phyloP scores from a whole-genome alignment of 2,113 vertebrate species.

The Datnioides undecimradiatus region DNA sequence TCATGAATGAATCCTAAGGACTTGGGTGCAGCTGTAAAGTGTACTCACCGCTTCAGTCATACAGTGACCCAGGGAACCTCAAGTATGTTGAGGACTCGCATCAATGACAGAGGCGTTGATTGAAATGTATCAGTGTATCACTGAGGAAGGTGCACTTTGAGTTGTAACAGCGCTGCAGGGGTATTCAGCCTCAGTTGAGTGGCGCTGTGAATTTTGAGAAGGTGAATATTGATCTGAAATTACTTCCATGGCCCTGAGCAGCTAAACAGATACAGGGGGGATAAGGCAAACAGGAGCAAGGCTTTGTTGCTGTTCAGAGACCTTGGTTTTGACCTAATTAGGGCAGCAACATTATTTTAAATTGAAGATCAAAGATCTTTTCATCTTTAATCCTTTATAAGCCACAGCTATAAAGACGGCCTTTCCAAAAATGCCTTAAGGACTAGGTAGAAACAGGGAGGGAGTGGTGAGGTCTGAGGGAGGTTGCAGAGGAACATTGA shows the following conservation, averaged over 20 bases:
- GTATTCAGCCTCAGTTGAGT: neutral
- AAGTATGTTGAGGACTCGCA: neutral
- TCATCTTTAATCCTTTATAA: conserved; percentile 31
- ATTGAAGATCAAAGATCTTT: conserved; percentile 36
- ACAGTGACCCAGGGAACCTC: conserved; percentile 10
- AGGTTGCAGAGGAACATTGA: conserved; percentile 2
- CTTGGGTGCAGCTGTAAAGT: neutral
- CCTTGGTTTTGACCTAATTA: conserved; percentile 38
- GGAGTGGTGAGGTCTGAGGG: too few relatives aligned
- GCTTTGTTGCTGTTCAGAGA: conserved; percentile 17
- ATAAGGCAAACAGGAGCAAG: neutral
- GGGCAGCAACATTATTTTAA: conserved; percentile 15
- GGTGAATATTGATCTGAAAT: conserved; percentile 53
- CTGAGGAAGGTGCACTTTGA: conserved; percentile 17
- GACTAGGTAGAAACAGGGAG: neutral
- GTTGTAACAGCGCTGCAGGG: neutral
- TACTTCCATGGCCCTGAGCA: conserved; percentile 13
- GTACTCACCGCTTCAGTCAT: conserved; percentile 9
- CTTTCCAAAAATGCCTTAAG: neutral
- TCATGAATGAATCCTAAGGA: neutral
- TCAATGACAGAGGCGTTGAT: conserved; percentile 38
- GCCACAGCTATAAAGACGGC: neutral
- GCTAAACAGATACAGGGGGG: conserved; percentile 6
- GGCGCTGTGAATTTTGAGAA: conserved; percentile 52
- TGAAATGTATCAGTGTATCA: conserved; percentile 47